Evolutionary conservation across 2,797 vertebrate genomes (phyloP).

Genomic region (Diceros bicornis): DNA sequence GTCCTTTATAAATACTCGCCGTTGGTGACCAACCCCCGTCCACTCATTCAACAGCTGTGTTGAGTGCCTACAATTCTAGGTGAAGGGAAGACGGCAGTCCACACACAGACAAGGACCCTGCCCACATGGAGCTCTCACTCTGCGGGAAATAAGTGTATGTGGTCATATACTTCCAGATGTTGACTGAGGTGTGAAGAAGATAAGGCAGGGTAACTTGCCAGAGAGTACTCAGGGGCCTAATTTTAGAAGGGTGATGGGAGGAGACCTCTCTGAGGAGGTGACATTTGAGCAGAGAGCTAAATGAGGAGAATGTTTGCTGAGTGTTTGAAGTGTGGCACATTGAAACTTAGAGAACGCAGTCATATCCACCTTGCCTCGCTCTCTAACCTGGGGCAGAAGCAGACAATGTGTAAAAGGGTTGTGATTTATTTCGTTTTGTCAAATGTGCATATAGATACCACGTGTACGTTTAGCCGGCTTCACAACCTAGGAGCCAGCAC

Average conservation of each 20-base stretch:
- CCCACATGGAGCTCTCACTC: neutral
- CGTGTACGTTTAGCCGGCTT: neutral
- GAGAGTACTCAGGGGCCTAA: neutral
- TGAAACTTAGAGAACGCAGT: neutral
- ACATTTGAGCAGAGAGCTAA: neutral
- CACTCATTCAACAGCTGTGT: neutral
- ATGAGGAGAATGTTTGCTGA: neutral
- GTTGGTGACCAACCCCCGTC: neutral
- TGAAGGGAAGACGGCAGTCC: neutral
- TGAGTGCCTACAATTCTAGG: neutral
- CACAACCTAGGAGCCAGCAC: neutral
- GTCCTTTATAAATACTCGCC: constrained; percentile 1
- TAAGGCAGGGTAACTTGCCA: neutral
- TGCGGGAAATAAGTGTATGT: neutral
- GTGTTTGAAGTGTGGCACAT: neutral
- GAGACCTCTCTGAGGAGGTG: neutral
- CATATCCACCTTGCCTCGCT: neutral
- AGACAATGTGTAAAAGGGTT: neutral
- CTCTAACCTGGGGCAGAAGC: neutral
- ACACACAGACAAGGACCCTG: neutral
- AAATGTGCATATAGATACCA: neutral
- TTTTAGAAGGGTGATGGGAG: neutral
- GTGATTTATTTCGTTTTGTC: neutral
- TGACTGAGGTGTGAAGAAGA: neutral
- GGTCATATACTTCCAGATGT: neutral